These are phyloP conservation scores for Phalangium opilio DNA, from an alignment of 2,888 invertebrate genomes.

Conservation along the genomic window DNA sequence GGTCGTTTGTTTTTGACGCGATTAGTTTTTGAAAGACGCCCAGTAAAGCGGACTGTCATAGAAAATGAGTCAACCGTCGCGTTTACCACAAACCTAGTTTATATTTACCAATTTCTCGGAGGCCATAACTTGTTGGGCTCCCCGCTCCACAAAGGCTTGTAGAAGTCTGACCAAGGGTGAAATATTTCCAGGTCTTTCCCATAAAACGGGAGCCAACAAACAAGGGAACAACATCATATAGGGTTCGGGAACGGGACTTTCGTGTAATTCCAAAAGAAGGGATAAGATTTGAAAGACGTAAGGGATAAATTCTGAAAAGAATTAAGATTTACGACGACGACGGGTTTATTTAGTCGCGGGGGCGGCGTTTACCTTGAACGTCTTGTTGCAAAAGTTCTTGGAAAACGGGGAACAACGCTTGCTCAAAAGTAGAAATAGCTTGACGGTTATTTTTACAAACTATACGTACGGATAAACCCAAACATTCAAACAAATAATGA, in stretches of 20 bases:
- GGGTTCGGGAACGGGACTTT: constrained; percentile 44
- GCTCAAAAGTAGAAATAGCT: constrained; percentile 75
- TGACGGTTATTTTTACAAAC: constrained; percentile 62
- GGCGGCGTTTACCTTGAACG: constrained; percentile 61
- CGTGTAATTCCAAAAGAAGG: constrained; percentile 53
- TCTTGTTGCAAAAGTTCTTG: constrained; percentile 88
- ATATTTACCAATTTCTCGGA: constrained; percentile 55
- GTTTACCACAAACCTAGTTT: not conserved
- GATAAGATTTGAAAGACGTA: constrained; percentile 97
- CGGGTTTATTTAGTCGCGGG: too few relatives aligned
- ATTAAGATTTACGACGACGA: too few relatives aligned
- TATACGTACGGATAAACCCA: constrained; percentile 61
- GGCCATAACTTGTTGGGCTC: constrained; percentile 48
- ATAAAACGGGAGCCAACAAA: constrained; percentile 71
- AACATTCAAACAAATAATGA: constrained; percentile 91
- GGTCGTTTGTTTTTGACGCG: constrained; percentile 85
- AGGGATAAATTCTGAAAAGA: constrained; percentile 73
- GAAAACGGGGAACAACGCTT: constrained; percentile 83
- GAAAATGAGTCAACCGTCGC: too few relatives aligned
- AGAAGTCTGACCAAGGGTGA: constrained; percentile 82
- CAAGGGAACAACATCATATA: constrained; percentile 83
- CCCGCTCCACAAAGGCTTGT: constrained; percentile 65
- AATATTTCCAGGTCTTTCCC: constrained; percentile 87
- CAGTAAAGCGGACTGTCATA: constrained; percentile 43
- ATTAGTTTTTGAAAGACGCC: constrained; percentile 95